Evolutionary conservation across 2,797 vertebrate species (phyloP), one percentile per base, ranked within the genome.

Genomic region (Channa striata): DNA sequence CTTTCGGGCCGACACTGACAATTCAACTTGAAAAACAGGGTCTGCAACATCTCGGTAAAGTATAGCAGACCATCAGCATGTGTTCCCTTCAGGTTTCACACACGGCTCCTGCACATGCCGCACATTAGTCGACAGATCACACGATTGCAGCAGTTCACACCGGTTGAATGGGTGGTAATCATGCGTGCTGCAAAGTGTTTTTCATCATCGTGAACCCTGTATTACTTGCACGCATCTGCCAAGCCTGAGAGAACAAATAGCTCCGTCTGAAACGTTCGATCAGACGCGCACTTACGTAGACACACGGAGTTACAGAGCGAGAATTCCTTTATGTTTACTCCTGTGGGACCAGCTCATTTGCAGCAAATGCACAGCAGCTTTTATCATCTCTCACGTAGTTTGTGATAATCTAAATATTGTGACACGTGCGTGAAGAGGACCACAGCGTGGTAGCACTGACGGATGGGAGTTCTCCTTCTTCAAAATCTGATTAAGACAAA

Each of bases 111-210:
- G 48, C 84, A 77, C 76, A 83, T 68, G 81, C 69, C 69, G 72
- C 77, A 74, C 63, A 75, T 80, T 74, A 80, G 67, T n/a, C 61
- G 11, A 49, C 59, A 52, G 74, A 82, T 87, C 74, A 59, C 83
- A 81, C 30, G 46, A 86, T 82, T 76, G 80, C 69, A 68, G 69
- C 37, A 42, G 68, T 74, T 85, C 74, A 78, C 59, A 47, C 37
- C 3, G 70, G 78, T 62, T 87, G 80, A 88, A 75, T 72, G 74
- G 63, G 74, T 69, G 42, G 81, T 83, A 91, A 86, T 86, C 82
- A 79, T 77, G 83, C 85, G 80, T 87, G 85, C 66, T 85, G 72
- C 71, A 72, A 83, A 87, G 79, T 72, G 84, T 76, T 90, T 87
- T 77, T 75, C 84, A 83, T 68, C 78, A 71, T 70, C 70, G 49